Evolutionary conservation across 1,140 invertebrate genomes (phyloP).

Genomic region (Pygmarrhopalites habei): DNA sequence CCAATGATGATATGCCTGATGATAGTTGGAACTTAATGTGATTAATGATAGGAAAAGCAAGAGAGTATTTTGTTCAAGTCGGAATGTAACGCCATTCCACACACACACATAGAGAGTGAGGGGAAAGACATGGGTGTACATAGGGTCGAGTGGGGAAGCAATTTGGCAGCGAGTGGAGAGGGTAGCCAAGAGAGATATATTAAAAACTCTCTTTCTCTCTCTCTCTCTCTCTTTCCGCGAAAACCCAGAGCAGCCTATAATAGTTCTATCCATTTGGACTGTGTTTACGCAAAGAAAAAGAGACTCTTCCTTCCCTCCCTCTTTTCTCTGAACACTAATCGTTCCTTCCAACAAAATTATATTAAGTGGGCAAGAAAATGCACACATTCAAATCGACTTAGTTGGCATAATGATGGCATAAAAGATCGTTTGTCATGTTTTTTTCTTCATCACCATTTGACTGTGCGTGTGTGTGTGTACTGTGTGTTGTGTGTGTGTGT

Average conservation of each 20-base stretch:
- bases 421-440: constrained; percentile 22
- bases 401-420: constrained; percentile 22
- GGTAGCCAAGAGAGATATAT: neutral
- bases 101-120: too few relatives aligned
- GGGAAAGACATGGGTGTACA: too few relatives aligned
- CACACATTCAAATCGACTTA: constrained; percentile 21
- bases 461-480: neutral
- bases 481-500: too few relatives aligned
- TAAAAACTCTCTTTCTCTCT: too few relatives aligned
- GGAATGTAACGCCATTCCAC: neutral
- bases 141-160: constrained; percentile 11
- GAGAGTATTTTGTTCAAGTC: constrained; percentile 15
- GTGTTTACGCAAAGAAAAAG: neutral
- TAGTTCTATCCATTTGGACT: neutral
- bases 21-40: constrained; percentile 25
- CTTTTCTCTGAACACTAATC: neutral
- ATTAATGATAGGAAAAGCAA: constrained; percentile 21
- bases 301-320: neutral
- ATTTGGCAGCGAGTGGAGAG: constrained; percentile 13
- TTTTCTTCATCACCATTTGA: constrained; percentile 7
- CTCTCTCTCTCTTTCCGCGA: too few relatives aligned
- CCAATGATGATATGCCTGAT: constrained; percentile 20
- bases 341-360: constrained; percentile 3
- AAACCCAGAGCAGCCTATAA: neutral
- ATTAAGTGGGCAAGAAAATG: constrained; percentile 22